phyloP scores from a whole-genome alignment of 1,140 invertebrate genomes.

The Atta texana region DNA sequence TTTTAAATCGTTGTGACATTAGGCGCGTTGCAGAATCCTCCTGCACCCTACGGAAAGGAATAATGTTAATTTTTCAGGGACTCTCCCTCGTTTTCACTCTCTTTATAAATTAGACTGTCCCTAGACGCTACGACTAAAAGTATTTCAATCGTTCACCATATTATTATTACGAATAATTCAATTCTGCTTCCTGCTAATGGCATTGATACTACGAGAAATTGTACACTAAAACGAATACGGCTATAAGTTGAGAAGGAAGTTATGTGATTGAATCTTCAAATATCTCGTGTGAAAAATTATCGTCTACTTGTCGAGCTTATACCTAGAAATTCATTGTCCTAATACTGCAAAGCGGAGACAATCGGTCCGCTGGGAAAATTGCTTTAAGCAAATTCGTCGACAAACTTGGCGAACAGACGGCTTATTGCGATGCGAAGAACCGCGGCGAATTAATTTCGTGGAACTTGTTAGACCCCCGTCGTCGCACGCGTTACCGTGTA shows the following conservation, averaged over 20 bases:
- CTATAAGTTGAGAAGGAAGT: not conserved
- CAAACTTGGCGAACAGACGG: conserved; percentile 42
- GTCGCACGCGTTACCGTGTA: conserved; percentile 72
- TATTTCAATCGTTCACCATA: conserved; percentile 76
- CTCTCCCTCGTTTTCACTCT: conserved; percentile 41
- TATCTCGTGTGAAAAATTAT: conserved; percentile 46
- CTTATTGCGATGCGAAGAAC: conserved; percentile 62
- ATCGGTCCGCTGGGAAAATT: conserved; percentile 69
- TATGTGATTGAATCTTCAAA: conserved; percentile 1
- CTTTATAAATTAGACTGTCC: conserved; percentile 23
- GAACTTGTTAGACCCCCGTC: conserved; percentile 73
- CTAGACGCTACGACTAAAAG: conserved; percentile 65
- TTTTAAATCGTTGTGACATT: conserved; percentile 80
- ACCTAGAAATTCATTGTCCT: conserved; percentile 34
- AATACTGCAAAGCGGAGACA: conserved; percentile 37
- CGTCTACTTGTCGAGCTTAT: conserved; percentile 41
- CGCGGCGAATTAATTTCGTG: conserved; percentile 71
- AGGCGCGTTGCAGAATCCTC: conserved; percentile 53
- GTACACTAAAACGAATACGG: conserved; percentile 35
- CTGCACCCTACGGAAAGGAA: conserved; percentile 37
- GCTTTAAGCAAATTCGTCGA: conserved; percentile 58
- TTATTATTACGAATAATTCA: conserved; percentile 79
- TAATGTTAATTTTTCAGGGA: conserved; percentile 81
- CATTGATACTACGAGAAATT: conserved; percentile 75
- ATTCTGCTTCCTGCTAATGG: conserved; percentile 71